These are phyloP conservation scores for Acanthornis magna DNA, from an alignment of 2,797 vertebrate species.

Conservation along the genomic window DNA sequence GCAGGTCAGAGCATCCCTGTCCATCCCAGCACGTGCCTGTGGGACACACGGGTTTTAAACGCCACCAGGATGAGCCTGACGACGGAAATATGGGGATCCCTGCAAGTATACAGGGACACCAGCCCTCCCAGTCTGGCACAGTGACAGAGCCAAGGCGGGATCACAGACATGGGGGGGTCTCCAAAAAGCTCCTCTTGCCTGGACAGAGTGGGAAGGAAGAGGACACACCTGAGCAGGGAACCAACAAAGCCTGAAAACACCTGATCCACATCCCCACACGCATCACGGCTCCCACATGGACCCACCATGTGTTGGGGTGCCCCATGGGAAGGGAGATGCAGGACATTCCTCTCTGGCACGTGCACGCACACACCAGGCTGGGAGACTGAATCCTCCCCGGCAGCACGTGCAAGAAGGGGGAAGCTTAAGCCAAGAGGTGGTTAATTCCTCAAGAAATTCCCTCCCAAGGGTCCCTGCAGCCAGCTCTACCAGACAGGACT, in stretches of 20 bases:
- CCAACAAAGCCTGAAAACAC: neutral
- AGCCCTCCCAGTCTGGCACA: neutral
- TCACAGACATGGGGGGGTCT: neutral
- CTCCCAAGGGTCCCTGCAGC: neutral
- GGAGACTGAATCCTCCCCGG: neutral
- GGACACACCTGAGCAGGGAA: neutral
- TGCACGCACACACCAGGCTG: neutral
- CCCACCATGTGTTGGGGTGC: rapidly evolving
- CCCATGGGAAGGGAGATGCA: rapidly evolving
- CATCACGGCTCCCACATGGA: neutral
- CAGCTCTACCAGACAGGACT: neutral
- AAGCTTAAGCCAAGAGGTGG: neutral
- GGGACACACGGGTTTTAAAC: neutral
- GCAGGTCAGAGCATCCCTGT: neutral
- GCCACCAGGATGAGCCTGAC: rapidly evolving
- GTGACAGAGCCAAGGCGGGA: neutral
- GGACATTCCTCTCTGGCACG: rapidly evolving
- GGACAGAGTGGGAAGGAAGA: neutral
- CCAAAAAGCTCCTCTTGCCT: neutral
- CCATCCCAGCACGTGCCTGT: rapidly evolving
- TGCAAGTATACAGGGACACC: rapidly evolving
- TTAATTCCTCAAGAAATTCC: neutral
- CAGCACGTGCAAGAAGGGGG: neutral
- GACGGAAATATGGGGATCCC: neutral
- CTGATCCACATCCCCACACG: neutral